A percentile compares a stretch with the other conserved stretches of the same genome.
These are phyloP conservation scores for Sepioteuthis lessoniana DNA, from an alignment of 2,888 invertebrate species.

Conservation along the genomic window DNA sequence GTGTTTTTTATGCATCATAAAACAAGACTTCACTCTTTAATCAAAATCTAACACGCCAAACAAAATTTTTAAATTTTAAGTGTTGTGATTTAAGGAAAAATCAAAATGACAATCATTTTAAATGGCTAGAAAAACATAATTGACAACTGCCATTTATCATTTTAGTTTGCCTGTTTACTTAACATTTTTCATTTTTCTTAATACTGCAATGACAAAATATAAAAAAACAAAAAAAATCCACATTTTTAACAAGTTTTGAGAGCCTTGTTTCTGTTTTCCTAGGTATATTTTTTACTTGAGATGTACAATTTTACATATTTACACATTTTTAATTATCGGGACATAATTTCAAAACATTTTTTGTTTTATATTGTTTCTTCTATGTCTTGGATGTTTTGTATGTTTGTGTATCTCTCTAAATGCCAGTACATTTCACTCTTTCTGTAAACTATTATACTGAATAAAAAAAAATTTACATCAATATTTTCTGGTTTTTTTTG, in stretches of 20 bases:
- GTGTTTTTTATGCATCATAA: background rate
- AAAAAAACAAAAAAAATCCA: too few species aligned
- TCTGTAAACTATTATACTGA: constrained; percentile 14
- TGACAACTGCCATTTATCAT: background rate
- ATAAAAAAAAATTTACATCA: background rate
- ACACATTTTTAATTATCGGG: background rate
- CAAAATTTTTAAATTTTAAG: background rate
- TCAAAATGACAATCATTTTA: background rate
- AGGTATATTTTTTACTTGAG: background rate
- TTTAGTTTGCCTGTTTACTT: background rate
- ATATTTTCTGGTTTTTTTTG: background rate
- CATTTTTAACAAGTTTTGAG: background rate
- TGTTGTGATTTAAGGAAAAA: background rate
- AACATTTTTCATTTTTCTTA: background rate
- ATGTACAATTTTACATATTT: background rate
- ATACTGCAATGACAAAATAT: too few species aligned
- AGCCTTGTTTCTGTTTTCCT: background rate
- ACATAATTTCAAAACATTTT: background rate
- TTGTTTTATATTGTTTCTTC: background rate
- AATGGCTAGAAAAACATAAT: background rate
- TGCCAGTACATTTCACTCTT: background rate
- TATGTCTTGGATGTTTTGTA: background rate
- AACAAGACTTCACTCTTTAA: background rate
- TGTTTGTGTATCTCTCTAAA: background rate
- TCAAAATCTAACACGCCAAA: background rate